Evolutionary conservation across 2,797 vertebrate genomes (phyloP).

Genomic region (Mus minutoides): DNA sequence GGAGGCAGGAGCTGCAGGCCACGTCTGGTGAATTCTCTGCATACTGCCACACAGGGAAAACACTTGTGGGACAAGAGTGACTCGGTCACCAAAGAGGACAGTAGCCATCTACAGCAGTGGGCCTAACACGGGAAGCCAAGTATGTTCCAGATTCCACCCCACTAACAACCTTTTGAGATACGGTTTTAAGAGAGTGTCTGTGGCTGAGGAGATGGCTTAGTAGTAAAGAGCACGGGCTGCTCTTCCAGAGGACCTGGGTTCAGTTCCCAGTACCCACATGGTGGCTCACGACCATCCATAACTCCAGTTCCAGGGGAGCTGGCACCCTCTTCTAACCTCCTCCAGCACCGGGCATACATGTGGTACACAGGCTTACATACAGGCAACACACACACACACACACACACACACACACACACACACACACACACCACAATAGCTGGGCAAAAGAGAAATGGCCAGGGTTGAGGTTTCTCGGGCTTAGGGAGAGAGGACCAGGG

Average conservation of each 20-base stretch:
- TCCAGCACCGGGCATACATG: no score
- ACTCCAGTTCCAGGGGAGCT: neutral
- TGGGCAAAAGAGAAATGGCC: no score
- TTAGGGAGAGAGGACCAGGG: no score
- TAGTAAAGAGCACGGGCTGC: neutral
- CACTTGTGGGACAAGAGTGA: neutral
- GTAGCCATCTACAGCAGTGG: neutral
- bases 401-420: neutral
- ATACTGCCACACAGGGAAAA: neutral
- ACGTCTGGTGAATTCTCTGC: neutral
- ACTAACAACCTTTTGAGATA: neutral
- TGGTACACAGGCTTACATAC: neutral
- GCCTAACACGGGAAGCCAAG: neutral
- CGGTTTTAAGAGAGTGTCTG: neutral
- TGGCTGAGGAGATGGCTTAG: neutral
- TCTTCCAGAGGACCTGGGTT: neutral
- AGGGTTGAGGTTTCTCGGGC: no score
- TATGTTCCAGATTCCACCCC: neutral
- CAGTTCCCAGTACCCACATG: neutral
- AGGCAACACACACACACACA: neutral
- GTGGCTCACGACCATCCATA: neutral
- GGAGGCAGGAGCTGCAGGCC: neutral
- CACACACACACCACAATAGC: no score
- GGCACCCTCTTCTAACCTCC: no score
- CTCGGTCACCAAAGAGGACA: neutral